phyloP scores from a whole-genome alignment of 35 echinoderm and acorn worm species.

The Holothuria glaberrima region DNA sequence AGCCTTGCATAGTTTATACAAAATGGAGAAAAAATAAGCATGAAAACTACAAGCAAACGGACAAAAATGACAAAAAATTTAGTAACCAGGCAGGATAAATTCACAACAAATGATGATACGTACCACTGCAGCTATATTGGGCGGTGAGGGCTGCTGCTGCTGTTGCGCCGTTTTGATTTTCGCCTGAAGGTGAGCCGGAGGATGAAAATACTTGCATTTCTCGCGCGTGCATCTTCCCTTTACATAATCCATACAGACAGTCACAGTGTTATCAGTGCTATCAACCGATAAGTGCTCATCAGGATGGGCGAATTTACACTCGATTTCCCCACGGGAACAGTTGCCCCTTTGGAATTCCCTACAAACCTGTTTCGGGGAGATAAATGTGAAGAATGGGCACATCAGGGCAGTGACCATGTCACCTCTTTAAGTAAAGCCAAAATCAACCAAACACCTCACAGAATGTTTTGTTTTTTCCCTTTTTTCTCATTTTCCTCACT shows the following conservation, averaged over 20 bases:
- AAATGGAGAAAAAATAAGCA: too few species aligned
- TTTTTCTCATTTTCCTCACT: too few species aligned
- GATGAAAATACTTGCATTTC: conserved; percentile 99
- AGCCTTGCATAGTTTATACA: too few species aligned
- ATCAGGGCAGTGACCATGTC: too few species aligned
- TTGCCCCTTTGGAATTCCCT: conserved; percentile 97
- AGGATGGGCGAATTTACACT: conserved; percentile 99
- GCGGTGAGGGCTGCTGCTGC: conserved; percentile 68
- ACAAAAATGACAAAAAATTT: not conserved
- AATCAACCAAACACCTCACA: conserved; percentile 5
- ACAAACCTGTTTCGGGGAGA: conserved; percentile 75
- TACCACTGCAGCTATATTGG: conserved; percentile 64
- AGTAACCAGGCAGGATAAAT: conserved; percentile 36
- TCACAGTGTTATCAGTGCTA: conserved; percentile 93
- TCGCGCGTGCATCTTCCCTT: conserved; percentile 97
- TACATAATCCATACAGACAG: conserved; percentile 99
- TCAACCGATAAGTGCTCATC: conserved; percentile 91
- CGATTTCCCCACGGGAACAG: conserved; percentile 96
- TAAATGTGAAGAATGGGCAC: too few species aligned
- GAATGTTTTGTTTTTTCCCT: not conserved
- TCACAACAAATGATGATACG: conserved; percentile 55
- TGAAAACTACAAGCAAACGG: too few species aligned
- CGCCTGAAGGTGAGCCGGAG: conserved; percentile 94
- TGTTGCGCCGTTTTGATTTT: conserved; percentile 99
- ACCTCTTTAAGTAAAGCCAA: not conserved